Evolutionary conservation across 1,140 invertebrate genomes (phyloP), one percentile per base, ranked within the genome.

Genomic region (Reticulitermes speratus): DNA sequence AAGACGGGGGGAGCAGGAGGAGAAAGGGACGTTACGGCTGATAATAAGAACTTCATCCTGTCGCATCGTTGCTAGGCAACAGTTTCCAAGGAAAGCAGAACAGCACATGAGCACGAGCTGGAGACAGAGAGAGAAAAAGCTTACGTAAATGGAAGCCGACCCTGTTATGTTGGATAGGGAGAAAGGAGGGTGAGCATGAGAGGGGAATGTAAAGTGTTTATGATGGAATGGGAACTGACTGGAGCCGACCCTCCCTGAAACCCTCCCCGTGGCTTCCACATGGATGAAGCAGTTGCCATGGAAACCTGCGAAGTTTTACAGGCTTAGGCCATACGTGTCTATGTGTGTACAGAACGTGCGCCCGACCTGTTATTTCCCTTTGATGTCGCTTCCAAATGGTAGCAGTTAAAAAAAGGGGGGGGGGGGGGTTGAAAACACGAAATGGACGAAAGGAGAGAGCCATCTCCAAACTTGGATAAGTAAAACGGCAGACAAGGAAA

Each of bases 111-210:
- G 65, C 65, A 75, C 65, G 65, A 7, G 59, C 21, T 23, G 59
- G 59, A 65, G 21, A 65, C 12, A 65, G 59, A 30, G 65, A 30
- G 65, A 30, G 65, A 75, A 6, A 75, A 11, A 75, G 65, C 65
- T 75, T 75, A 75, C 65, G 65, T 75, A 75, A 75, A 75, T 75
- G 65, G 65, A 75, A 75, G 65, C n/a, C 65, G 65, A 75, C 65
- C 65, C 65, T 30, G 7, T 75, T 75, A 30, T 75, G 30, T 30
- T 75, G 65, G 25, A 30, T 75, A 30, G 65, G 65, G 1, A 75
- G n/a, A 75, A 75, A 14, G 65, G 65, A 11, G 65, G 59, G 59
- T 65, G 59, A 65, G 59, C 21, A 16, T 30, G 65, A 30, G 65
- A 30, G 25, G 65, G 65, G 65, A 30, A 14, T 25, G 65, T 75